Percentiles rank a stretch among this genome's conserved stretches.
These are phyloP conservation scores for Oscheius sp. DNA, from an alignment of 1,140 invertebrate genomes.

Conservation along the genomic window DNA sequence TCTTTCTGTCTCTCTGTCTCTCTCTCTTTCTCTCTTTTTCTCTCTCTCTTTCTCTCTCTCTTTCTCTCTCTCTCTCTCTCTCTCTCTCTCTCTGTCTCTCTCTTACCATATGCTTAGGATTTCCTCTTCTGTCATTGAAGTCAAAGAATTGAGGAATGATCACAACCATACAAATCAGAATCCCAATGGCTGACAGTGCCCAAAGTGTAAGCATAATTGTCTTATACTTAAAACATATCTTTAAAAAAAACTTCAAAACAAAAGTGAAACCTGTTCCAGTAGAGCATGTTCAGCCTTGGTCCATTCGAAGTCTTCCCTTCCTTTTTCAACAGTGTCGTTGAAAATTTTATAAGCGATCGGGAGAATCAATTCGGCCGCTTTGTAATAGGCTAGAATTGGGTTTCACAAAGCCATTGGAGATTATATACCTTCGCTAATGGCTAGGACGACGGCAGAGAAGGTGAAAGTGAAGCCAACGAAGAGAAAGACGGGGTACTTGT, in stretches of 20 bases:
- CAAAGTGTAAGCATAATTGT: constrained; percentile 26
- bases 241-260: neutral
- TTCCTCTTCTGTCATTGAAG: constrained; percentile 29
- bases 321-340: constrained; percentile 28
- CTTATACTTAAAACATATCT: constrained; percentile 26
- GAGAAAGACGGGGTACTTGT: constrained; percentile 34
- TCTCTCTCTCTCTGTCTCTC: neutral
- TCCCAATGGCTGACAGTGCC: constrained; percentile 23
- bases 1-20: too few relatives aligned
- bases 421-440: constrained; percentile 15
- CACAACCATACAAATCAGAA: constrained; percentile 30
- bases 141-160: constrained; percentile 39
- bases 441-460: constrained; percentile 23
- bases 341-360: constrained; percentile 38
- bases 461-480: constrained; percentile 26
- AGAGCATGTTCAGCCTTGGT: constrained; percentile 1
- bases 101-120: constrained; percentile 34
- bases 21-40: too few relatives aligned
- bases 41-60: neutral
- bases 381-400: constrained; percentile 10
- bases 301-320: constrained; percentile 25
- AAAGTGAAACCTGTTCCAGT: constrained; percentile 31
- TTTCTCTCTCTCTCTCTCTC: neutral
- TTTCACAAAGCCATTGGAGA: neutral
- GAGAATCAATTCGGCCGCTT: constrained; percentile 23